A percentile compares a stretch with the other conserved stretches of the same genome.
phyloP scores from a whole-genome alignment of 2,797 vertebrate genomes.

The Dromococcyx pavoninus region DNA sequence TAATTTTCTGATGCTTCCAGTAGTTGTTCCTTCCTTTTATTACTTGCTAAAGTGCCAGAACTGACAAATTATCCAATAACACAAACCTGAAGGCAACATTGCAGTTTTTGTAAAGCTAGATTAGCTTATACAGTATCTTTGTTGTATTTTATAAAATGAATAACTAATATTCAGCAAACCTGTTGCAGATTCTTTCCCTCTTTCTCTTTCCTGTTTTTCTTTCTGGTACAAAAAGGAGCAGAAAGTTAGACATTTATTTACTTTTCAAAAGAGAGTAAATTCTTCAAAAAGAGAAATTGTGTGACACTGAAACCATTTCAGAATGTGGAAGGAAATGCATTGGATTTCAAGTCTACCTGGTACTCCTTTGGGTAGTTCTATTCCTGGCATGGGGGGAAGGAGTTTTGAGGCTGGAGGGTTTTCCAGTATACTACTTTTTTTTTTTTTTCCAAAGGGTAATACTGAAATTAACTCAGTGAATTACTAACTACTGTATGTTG shows the following conservation, averaged over 20 bases:
- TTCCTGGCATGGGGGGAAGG: not conserved
- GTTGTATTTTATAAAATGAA: constrained; percentile 41
- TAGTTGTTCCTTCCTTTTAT: constrained; percentile 59
- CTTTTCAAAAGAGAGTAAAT: constrained; percentile 65
- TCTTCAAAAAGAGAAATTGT: constrained; percentile 64
- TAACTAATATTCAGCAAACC: constrained; percentile 28
- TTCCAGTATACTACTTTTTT: not conserved
- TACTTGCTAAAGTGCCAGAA: constrained; percentile 63
- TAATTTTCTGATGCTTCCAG: constrained; percentile 19
- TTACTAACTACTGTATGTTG: not conserved
- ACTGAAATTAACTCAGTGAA: not conserved
- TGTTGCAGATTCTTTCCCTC: constrained; percentile 19
- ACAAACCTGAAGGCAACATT: constrained; percentile 14
- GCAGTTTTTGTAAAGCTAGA: constrained; percentile 19
- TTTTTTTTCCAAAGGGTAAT: not conserved
- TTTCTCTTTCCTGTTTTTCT: constrained; percentile 34
- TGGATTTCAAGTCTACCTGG: not conserved
- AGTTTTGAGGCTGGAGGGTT: too few relatives aligned
- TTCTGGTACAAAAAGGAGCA: not conserved
- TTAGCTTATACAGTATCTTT: constrained; percentile 63
- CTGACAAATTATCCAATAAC: constrained; percentile 75
- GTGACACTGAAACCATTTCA: not conserved
- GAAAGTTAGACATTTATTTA: constrained; percentile 60
- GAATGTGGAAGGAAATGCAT: not conserved
- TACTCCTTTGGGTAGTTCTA: not conserved